Evolutionary conservation across 2,797 vertebrate genomes (phyloP).

Genomic region (Paratrypauchen microcephalus): DNA sequence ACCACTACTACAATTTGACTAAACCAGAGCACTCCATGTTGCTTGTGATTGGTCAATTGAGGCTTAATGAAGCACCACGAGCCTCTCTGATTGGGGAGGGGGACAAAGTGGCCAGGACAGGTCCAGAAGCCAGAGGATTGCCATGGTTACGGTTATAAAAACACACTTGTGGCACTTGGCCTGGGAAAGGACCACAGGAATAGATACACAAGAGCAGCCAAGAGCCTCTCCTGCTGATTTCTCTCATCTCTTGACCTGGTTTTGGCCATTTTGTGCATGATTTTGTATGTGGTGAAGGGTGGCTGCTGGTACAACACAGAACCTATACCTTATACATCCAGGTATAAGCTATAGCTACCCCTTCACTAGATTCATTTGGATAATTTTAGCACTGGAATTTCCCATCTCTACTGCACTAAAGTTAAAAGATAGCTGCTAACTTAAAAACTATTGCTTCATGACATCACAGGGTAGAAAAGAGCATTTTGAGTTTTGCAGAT

Average conservation of each 20-base stretch:
- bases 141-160: constrained; percentile 76
- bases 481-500: too few species aligned
- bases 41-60: constrained; percentile 48
- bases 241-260: constrained; percentile 57
- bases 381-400: too few species aligned
- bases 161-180: constrained; percentile 63
- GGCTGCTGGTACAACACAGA: too few species aligned
- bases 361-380: too few species aligned
- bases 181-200: constrained; percentile 81
- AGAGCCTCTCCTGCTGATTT: constrained; percentile 56
- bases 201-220: constrained; percentile 54
- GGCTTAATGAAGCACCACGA: constrained; percentile 32
- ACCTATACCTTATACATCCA: too few species aligned
- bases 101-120: constrained; percentile 64
- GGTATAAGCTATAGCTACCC: too few species aligned
- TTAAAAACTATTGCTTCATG: too few species aligned
- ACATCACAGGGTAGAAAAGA: too few species aligned
- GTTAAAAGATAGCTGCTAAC: too few species aligned
- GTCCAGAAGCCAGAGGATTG: constrained; percentile 49
- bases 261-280: constrained; percentile 23
- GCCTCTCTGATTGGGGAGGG: constrained; percentile 54
- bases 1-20: constrained; percentile 33
- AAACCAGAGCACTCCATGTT: neutral
- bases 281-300: neutral
- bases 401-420: too few species aligned